phyloP scores from a whole-genome alignment of 2,797 vertebrate genomes.

The Forpus xanthops region DNA sequence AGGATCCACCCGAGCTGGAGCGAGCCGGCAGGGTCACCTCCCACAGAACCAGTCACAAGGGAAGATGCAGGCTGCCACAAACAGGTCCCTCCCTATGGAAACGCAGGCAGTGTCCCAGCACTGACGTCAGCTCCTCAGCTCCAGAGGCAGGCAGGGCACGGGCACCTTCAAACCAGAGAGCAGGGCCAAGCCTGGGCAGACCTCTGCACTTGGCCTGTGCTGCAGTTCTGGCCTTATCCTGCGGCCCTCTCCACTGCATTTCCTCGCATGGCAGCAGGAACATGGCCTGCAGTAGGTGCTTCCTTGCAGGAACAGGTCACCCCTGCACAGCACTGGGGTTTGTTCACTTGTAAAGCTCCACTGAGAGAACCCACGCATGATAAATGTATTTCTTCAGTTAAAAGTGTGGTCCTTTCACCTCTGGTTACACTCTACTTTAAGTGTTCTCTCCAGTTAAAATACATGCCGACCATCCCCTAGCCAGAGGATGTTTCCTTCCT shows the following conservation, averaged over 20 bases:
- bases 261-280: background rate
- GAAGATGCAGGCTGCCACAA: background rate
- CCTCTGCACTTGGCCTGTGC: background rate
- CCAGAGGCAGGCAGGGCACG: background rate
- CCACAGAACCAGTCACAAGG: background rate
- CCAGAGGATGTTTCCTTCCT: background rate
- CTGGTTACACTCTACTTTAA: too few species aligned
- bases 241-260: background rate
- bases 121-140: accelerated
- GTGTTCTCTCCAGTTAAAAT: background rate
- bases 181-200: background rate
- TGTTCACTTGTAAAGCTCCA: background rate
- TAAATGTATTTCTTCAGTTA: too few species aligned
- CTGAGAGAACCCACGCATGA: background rate
- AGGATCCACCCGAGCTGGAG: accelerated
- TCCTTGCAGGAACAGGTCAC: background rate
- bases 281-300: background rate
- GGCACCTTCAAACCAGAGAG: background rate
- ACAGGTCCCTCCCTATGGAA: background rate
- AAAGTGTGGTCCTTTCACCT: too few species aligned
- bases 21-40: background rate
- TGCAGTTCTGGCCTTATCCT: background rate
- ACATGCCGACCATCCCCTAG: background rate
- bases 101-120: background rate
- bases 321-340: background rate